phyloP scores from a whole-genome alignment of 2,888 invertebrate genomes.

The Disparrhopalites patrizii region DNA sequence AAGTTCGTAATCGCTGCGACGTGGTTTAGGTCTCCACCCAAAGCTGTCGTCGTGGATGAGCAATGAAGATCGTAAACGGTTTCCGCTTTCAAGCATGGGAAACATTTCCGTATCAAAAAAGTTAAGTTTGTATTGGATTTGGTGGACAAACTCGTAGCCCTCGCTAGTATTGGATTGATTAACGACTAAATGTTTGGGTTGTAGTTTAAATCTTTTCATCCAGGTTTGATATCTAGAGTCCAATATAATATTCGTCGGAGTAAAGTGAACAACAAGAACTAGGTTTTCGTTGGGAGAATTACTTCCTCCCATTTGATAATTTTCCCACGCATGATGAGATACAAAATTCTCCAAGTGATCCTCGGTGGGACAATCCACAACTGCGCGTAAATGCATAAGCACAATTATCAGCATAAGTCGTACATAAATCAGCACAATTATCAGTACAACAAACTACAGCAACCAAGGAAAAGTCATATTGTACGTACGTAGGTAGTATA shows the following conservation, averaged over 20 bases:
- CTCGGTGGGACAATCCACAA: constrained; percentile 75
- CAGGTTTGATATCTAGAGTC: constrained; percentile 66
- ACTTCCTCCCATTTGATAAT: constrained; percentile 62
- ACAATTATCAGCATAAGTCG: too few species aligned
- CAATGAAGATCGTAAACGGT: constrained; percentile 41
- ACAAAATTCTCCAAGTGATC: constrained; percentile 64
- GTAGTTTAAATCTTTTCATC: constrained; percentile 66
- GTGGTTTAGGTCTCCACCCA: background rate
- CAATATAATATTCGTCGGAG: constrained; percentile 65
- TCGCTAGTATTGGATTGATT: constrained; percentile 68
- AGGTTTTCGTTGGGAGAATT: too few species aligned
- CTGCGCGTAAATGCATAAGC: constrained; percentile 57
- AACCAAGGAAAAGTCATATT: too few species aligned
- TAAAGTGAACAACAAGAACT: constrained; percentile 70
- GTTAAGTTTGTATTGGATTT: constrained; percentile 77
- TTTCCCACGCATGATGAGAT: constrained; percentile 58
- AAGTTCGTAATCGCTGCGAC: background rate
- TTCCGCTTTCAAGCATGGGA: constrained; percentile 66
- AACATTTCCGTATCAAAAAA: constrained; percentile 72
- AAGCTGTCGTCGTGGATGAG: background rate
- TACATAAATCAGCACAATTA: too few species aligned
- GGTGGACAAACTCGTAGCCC: constrained; percentile 72
- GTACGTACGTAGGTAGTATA: too few species aligned
- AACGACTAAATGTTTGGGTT: constrained; percentile 71
- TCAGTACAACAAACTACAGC: too few species aligned